Evolutionary conservation across 2,888 invertebrate species (phyloP), one percentile per base, ranked within the genome.

Genomic region (Noctua pronuba): DNA sequence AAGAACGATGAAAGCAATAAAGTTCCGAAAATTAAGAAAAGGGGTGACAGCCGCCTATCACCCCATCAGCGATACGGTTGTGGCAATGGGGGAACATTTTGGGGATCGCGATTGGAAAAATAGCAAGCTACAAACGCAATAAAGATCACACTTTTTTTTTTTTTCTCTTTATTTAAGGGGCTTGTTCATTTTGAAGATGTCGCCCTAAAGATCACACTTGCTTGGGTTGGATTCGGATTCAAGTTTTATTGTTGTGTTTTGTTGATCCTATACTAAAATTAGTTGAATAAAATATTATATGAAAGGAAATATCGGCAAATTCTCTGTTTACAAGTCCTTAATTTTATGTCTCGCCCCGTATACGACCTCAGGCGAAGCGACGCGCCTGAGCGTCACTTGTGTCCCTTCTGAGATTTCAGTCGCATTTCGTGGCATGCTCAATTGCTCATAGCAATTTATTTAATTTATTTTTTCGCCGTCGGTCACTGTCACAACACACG

Each of bases 1-100:
- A 10, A 41, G 41, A 41, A 41, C 18, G n/a, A 28, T 65, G 18
- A 41, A 66, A 72, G 65, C 28, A 79, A 71, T 67, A 77, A 77
- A 71, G 7, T 66, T 44, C 67, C 70, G 64, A 77, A 82, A 86
- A 82, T 84, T 88, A 77, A 82, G 73, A 80, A 79, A 77, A 60
- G 64, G 62, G 77, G 71, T 87, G 70, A 83, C 71, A 31, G 62
- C 46, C 55, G 24, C 28, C 28, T 76, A 44, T 78, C 60, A 49
- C 8, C 62, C 73, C 70, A 73, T 77, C 64, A 64, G 52, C 49
- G 65, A 80, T n/a, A 79, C 67, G 73, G 64, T 87, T 83, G 79
- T 77, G 60, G 41, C 55, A 70, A n/a, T 58, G 67, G 73, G 73
- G 82, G 55, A 67, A 75, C 67, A 69, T 77, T 77, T 78, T 73